Evolutionary conservation across 2,888 invertebrate species (phyloP).

Genomic region (Epiblema foenella): DNA sequence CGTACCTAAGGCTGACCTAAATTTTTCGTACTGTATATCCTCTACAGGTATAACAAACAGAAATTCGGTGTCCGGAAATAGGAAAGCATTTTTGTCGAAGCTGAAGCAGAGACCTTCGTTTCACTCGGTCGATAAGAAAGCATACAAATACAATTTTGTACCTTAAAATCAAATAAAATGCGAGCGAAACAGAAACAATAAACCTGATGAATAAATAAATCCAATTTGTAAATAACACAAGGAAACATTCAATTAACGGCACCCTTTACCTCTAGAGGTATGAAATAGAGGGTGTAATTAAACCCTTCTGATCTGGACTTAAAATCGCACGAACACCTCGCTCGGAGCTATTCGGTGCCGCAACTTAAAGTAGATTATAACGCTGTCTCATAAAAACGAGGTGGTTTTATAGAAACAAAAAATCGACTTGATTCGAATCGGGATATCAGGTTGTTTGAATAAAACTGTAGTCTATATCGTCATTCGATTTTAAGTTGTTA

Average conservation of each 20-base stretch:
- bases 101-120: too few relatives aligned
- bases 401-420: conserved; percentile 2
- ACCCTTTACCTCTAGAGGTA: conserved; percentile 28
- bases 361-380: not conserved
- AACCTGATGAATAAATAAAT: conserved; percentile 14
- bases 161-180: not conserved
- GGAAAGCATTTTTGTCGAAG: too few relatives aligned
- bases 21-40: too few relatives aligned
- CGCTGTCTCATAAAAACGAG: conserved; percentile 9
- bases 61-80: too few relatives aligned
- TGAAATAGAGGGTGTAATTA: conserved; percentile 34
- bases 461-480: conserved; percentile 28
- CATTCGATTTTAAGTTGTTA: conserved; percentile 38
- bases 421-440: not conserved
- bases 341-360: not conserved
- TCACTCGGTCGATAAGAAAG: too few relatives aligned
- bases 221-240: not conserved
- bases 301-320: conserved; percentile 33
- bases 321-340: conserved; percentile 26
- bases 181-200: not conserved
- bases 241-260: conserved; percentile 23
- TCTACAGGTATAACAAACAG: too few relatives aligned
- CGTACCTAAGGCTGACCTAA: too few relatives aligned
- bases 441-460: conserved; percentile 24
- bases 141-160: too few relatives aligned